These are phyloP conservation scores for Torymus tubicola DNA, from an alignment of 2,888 invertebrate genomes.

Conservation along the genomic window DNA sequence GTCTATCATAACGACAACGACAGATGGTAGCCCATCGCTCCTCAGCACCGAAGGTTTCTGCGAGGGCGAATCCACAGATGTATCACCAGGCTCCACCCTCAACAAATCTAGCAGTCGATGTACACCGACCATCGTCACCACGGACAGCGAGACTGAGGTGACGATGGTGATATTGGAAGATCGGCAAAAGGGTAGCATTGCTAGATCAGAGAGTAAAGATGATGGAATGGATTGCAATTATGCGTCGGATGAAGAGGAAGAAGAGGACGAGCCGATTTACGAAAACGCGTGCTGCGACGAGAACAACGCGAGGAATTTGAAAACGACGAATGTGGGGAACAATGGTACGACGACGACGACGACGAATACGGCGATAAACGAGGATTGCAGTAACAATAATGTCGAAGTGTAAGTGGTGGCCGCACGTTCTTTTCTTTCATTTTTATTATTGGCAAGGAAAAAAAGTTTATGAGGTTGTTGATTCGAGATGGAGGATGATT, in stretches of 20 bases:
- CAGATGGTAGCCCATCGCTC: slow-evolving; percentile 77
- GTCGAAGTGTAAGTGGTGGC: slow-evolving; percentile 54
- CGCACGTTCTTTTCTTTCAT: no score
- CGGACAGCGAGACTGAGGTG: slow-evolving; percentile 67
- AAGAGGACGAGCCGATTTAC: slow-evolving; percentile 70
- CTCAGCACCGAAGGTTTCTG: slow-evolving; percentile 74
- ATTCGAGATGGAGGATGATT: no score
- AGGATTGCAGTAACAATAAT: slow-evolving; percentile 59
- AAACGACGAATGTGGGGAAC: slow-evolving; percentile 29
- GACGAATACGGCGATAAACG: slow-evolving; percentile 38
- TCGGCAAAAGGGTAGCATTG: slow-evolving; percentile 62
- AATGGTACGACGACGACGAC: neutral
- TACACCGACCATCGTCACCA: slow-evolving; percentile 64
- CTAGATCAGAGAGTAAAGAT: slow-evolving; percentile 72
- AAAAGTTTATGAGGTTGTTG: no score
- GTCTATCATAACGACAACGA: slow-evolving; percentile 82
- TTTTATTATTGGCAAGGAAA: no score
- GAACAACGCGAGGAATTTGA: slow-evolving; percentile 65
- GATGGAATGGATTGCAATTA: slow-evolving; percentile 74
- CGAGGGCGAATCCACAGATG: slow-evolving; percentile 74
- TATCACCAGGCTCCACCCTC: slow-evolving; percentile 71
- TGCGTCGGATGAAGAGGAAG: slow-evolving; percentile 70
- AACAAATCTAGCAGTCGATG: slow-evolving; percentile 69
- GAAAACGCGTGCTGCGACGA: slow-evolving; percentile 67
- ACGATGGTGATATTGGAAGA: slow-evolving; percentile 55